phyloP scores from a whole-genome alignment of 2,113 vertebrate species.

The Neodontobutis hainanensis region DNA sequence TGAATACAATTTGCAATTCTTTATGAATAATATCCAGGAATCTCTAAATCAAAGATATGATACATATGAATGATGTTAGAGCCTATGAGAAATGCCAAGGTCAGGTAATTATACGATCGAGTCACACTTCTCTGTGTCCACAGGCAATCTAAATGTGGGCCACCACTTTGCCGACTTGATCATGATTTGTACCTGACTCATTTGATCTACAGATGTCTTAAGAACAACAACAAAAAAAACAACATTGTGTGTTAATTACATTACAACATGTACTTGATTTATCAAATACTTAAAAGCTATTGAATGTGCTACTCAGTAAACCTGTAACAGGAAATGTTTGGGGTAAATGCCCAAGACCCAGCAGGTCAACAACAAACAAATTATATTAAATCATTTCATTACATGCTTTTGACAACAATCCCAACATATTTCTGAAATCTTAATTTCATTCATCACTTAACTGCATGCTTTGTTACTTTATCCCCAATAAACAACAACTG shows the following conservation, averaged over 20 bases:
- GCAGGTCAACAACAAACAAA: no score
- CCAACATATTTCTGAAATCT: no score
- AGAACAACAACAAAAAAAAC: neutral
- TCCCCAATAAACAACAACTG: no score
- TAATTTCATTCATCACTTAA: no score
- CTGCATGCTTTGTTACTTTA: no score
- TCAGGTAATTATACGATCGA: slow-evolving; percentile 1
- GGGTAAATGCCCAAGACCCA: no score
- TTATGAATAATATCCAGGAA: neutral
- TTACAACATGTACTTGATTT: no score
- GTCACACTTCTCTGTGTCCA: slow-evolving; percentile 7
- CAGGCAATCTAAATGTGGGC: neutral
- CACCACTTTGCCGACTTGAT: neutral
- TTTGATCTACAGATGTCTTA: slow-evolving; percentile 1
- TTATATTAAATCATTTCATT: no score
- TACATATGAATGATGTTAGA: neutral
- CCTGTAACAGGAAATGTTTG: neutral
- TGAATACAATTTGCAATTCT: no score
- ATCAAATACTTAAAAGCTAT: neutral
- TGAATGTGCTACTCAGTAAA: neutral
- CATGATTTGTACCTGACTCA: slow-evolving; percentile 4
- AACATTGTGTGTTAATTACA: neutral
- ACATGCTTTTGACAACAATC: no score
- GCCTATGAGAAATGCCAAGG: slow-evolving; percentile 1
- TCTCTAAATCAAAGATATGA: neutral